Conservation (phyloP, 1,140 invertebrate genomes). For the Ctenoplectra terminalis region DNA sequence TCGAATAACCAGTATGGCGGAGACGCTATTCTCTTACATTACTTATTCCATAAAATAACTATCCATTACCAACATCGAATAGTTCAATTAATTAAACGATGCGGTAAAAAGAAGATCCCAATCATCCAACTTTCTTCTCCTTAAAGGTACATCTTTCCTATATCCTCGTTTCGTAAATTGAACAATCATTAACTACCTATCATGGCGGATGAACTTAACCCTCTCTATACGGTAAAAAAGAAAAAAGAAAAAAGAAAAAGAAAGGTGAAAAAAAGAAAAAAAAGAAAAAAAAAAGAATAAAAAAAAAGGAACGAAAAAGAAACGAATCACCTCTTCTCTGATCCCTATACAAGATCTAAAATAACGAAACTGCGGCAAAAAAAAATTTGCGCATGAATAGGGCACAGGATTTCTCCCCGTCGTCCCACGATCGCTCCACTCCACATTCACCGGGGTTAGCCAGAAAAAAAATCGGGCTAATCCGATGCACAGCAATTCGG, state of each 20-base stretch:
- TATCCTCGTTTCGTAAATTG: neutral
- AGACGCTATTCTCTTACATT: neutral
- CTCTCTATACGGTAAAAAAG: too few relatives aligned
- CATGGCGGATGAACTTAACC: too few relatives aligned
- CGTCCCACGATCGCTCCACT: neutral
- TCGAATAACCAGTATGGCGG: neutral
- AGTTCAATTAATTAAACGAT: too few relatives aligned
- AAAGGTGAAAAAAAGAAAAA: too few relatives aligned
- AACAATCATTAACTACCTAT: neutral
- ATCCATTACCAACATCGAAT: neutral
- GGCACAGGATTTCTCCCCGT: neutral
- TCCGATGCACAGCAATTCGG: neutral
- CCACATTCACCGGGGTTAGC: too few relatives aligned
- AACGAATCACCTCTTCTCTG: too few relatives aligned
- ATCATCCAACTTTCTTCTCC: too few relatives aligned
- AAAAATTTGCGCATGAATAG: neutral
- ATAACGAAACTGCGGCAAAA: too few relatives aligned
- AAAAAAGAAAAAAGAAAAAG: neutral
- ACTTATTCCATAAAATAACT: neutral
- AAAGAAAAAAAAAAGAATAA: too few relatives aligned
- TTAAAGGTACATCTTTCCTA: neutral
- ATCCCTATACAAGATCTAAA: too few relatives aligned
- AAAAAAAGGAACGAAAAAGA: too few relatives aligned
- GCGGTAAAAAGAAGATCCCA: too few relatives aligned
- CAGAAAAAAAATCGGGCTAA: conserved; percentile 28